Conservation (phyloP, 2,888 invertebrate genomes). For the Orthosia gracilis region DNA sequence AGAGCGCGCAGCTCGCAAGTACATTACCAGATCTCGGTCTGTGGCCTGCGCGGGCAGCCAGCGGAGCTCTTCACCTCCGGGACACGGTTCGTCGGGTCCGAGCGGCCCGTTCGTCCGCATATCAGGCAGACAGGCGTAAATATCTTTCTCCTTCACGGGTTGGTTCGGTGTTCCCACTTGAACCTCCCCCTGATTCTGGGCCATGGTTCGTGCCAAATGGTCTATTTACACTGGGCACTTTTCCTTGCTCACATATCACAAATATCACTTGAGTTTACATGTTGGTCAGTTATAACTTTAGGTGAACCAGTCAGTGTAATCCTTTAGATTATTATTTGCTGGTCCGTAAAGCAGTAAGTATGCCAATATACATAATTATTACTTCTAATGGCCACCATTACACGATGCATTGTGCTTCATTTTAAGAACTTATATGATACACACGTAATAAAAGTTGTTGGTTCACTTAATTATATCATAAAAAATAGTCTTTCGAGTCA, state of each 20-base stretch:
- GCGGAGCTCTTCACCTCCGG: conserved; percentile 96
- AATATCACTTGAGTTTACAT: conserved; percentile 81
- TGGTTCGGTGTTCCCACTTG: conserved; percentile 89
- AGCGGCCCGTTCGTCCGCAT: conserved; percentile 89
- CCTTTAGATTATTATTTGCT: conserved; percentile 81
- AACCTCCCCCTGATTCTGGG: conserved; percentile 90
- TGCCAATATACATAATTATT: conserved; percentile 91
- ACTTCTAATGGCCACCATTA: conserved; percentile 91
- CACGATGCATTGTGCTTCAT: conserved; percentile 89
- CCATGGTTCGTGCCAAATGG: conserved; percentile 85
- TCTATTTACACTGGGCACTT: conserved; percentile 85
- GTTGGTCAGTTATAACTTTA: conserved; percentile 75
- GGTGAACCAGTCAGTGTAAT: conserved; percentile 70
- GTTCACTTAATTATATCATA: conserved; percentile 75
- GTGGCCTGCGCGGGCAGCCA: conserved; percentile 98
- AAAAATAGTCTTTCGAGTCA: conserved; percentile 75
- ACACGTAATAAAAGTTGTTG: conserved; percentile 73
- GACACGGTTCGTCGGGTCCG: conserved; percentile 87
- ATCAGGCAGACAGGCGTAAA: conserved; percentile 91
- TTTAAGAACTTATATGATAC: conserved; percentile 78
- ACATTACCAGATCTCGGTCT: conserved; percentile 99
- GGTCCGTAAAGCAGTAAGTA: conserved; percentile 86
- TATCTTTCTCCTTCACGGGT: conserved; percentile 89
- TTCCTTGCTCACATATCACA: conserved; percentile 81
- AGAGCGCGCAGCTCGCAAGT: conserved; percentile 98